Evolutionary conservation across 2,797 vertebrate genomes (phyloP).

Genomic region (Brachyalestes nurse): DNA sequence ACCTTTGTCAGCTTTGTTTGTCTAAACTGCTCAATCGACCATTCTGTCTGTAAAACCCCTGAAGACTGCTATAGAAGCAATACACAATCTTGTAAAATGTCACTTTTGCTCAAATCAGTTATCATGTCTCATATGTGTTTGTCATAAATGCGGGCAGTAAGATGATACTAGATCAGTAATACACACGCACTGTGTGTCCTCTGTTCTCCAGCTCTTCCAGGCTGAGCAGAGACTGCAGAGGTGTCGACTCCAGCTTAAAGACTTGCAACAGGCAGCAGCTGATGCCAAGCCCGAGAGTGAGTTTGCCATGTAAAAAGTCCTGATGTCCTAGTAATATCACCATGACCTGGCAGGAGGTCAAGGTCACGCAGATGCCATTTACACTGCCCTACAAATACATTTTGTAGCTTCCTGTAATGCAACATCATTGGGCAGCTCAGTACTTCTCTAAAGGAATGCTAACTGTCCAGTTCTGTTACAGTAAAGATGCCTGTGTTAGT

Average conservation of each 20-base stretch:
- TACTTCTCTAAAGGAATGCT: too few species aligned
- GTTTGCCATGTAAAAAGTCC: constrained; percentile 63
- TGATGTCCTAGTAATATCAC: constrained; percentile 30
- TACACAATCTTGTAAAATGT: too few species aligned
- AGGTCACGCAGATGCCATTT: constrained; percentile 45
- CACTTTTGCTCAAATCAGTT: too few species aligned
- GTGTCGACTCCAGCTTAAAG: constrained; percentile 90
- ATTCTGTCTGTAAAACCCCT: neutral
- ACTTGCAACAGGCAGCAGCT: constrained; percentile 87
- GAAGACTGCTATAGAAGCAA: too few species aligned
- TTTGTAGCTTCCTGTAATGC: constrained; percentile 29
- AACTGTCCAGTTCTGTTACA: too few species aligned
- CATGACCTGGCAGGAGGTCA: constrained; percentile 54
- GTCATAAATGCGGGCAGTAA: neutral
- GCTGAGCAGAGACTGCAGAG: constrained; percentile 91
- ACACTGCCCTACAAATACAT: constrained; percentile 50
- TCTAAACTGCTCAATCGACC: neutral
- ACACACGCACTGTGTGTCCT: constrained; percentile 30
- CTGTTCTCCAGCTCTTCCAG: constrained; percentile 86
- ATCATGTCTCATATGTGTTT: neutral
- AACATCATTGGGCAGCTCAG: too few species aligned
- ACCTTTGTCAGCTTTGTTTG: constrained; percentile 40
- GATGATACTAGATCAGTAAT: neutral
- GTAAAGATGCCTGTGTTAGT: too few species aligned
- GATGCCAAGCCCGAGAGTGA: constrained; percentile 96